Base-by-base conservation (phyloP, 2,888 invertebrate species). In the Volucella inflata region DNA sequence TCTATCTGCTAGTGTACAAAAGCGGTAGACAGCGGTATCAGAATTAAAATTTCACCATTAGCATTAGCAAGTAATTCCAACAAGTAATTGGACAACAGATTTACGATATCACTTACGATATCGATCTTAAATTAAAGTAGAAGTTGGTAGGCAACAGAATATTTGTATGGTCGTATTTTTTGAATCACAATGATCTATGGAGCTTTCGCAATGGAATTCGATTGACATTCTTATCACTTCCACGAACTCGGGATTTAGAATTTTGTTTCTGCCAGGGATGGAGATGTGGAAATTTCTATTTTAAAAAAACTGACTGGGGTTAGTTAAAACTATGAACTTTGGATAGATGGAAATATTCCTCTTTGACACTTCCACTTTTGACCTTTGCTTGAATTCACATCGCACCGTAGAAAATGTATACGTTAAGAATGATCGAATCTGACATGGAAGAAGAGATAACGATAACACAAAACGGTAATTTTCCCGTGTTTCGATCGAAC, bases 31-130 rank as follows among this genome's bases (percentile, higher is more conserved):
- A 51, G n/a, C 51, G 68, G 75, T 51, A 55, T 75, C 55, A 46
- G 68, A 76, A 50, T 65, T 72, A 42, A 44, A 72, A 76, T 77
- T 67, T 76, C 68, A 80, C 81, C 81, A 81, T 85, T 72, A 76
- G 64, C 68, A 72, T 70, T 68, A 81, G 57, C 68, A 68, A 78
- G 68, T 84, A 71, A 84, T 75, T 74, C 70, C 46, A 70, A 53
- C 70, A 75, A 6, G 30, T 30, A 30, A 75, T 67, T 76, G 80
- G 53, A 79, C 75, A 80, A 67, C 42, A 14, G 55, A 80, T 75
- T 75, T 65, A 71, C 48, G 59, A 74, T 80, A 67, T 75, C 21
- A 36, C 55, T 42, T 3, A 14, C 62, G 70, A 76, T 64, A 57
- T 38, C 36, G 42, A 74, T 51, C 74, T 59, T 10, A 50, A 79